Base-by-base conservation (phyloP, 2,888 invertebrate species). In the Furcula furcula region DNA sequence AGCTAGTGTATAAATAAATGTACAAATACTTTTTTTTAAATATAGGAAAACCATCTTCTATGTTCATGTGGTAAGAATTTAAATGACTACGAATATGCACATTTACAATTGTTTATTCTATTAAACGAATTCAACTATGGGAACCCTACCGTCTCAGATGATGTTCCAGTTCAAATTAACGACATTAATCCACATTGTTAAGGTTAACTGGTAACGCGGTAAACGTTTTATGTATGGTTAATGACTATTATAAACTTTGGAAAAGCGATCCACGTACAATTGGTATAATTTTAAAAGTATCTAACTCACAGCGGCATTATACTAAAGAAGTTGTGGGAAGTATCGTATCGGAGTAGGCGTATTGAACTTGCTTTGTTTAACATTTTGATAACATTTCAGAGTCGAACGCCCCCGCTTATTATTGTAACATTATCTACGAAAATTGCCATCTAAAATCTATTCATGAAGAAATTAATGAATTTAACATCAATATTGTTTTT, bases 181-280 rank as follows among this genome's bases (percentile, higher is more conserved):
- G n/a, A 40, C 43, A 54, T 46, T 37, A 50, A 50, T 50, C 44
- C 44, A 39, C 29, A 37, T 41, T 46, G 54, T 53, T 40, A 46
- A 38, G 35, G 43, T 34, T 29, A 4, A 16, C 4, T 16, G 6
- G 16, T 16, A 16, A 16, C 16, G 6, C 3, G 4, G 16, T 16
- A 16, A 16, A 3, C 16, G 3, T 16, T 16, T 16, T 16, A 16
- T 16, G 6, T 16, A 6, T 16, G 6, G 3, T 6, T 51, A 52
- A 47, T 44, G 47, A 38, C 15, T 13, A 37, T 13, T 39, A 47
- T 47, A 44, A 52, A 41, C 37, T 38, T 46, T 32, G 36, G 39
- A 34, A 34, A 15, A 31, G n/a, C 18, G 11, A 35, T 12, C 11
- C 31, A 18, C 40, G 27, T 43, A 36, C 25, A 40, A 33, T 31